These are phyloP conservation scores for Porites rus DNA, from an alignment of 92 coral and sea anemone species.

Conservation along the genomic window DNA sequence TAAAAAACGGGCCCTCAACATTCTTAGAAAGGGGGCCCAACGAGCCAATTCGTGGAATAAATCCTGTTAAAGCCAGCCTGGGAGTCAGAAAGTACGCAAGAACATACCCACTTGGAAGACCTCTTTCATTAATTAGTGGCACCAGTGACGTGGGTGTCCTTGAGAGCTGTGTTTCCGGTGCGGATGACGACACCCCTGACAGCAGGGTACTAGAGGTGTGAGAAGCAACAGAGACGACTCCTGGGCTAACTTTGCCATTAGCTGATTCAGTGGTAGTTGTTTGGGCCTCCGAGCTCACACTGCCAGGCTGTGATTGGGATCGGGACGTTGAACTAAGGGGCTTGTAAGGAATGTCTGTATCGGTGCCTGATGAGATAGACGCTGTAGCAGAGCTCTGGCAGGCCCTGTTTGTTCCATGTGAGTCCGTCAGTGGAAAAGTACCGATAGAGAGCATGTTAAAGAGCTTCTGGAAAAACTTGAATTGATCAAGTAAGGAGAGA, in stretches of 20 bases:
- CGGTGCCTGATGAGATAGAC: conserved; percentile 76
- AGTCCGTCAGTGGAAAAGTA: conserved; percentile 41
- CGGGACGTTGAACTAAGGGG: conserved; percentile 86
- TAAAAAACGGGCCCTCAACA: too few species aligned
- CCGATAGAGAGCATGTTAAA: conserved; percentile 68
- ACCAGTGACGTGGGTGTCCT: conserved; percentile 75
- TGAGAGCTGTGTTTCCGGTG: conserved; percentile 72
- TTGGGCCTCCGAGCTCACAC: conserved; percentile 78
- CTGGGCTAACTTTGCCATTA: conserved; percentile 67
- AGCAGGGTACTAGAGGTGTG: conserved; percentile 69
- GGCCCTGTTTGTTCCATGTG: conserved; percentile 78
- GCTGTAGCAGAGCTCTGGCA: conserved; percentile 90
- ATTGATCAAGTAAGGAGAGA: conserved; percentile 78
- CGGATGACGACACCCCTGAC: conserved; percentile 65
- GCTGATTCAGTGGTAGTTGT: conserved; percentile 60
- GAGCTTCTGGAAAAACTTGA: conserved; percentile 83
- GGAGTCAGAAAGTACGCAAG: not conserved
- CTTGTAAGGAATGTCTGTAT: conserved; percentile 90
- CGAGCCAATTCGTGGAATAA: too few species aligned
- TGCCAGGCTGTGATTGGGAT: conserved; percentile 74
- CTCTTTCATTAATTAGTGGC: conserved; percentile 86
- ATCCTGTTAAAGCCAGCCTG: too few species aligned
- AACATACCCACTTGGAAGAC: conserved; percentile 91
- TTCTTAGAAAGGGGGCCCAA: too few species aligned
- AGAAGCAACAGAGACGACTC: conserved; percentile 47